phyloP scores from a whole-genome alignment of 1,140 invertebrate species.

The Apolygus lucorum region DNA sequence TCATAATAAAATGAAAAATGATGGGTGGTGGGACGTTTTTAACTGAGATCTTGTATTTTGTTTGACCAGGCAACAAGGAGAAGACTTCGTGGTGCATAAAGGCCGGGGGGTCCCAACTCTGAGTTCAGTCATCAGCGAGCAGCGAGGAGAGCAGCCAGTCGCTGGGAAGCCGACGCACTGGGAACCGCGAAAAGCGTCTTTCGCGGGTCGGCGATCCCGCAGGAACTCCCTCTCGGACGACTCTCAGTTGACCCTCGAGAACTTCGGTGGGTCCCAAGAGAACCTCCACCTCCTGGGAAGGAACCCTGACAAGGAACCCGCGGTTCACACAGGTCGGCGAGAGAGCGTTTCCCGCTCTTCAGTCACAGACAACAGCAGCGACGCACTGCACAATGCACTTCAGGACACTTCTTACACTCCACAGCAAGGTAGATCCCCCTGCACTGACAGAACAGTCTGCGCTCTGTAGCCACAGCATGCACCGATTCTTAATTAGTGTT shows the following conservation, averaged over 20 bases:
- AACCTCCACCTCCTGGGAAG: slow-evolving; percentile 53
- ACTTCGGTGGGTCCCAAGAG: slow-evolving; percentile 66
- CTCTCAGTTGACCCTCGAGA: slow-evolving; percentile 79
- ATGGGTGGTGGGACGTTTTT: background rate
- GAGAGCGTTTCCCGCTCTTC: slow-evolving; percentile 24
- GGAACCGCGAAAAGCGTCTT: slow-evolving; percentile 60
- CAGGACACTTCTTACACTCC: slow-evolving; percentile 24
- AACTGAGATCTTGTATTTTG: background rate
- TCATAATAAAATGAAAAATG: background rate
- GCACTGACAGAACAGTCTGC: too few species aligned
- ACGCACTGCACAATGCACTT: slow-evolving; percentile 28
- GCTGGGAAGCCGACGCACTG: slow-evolving; percentile 77
- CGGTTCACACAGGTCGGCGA: slow-evolving; percentile 40
- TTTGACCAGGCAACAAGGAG: slow-evolving; percentile 38
- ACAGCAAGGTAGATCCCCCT: slow-evolving; percentile 3
- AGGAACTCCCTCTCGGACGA: slow-evolving; percentile 78
- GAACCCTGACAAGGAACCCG: slow-evolving; percentile 69
- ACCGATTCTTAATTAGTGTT: too few species aligned
- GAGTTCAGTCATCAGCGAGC: slow-evolving; percentile 49
- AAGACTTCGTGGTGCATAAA: slow-evolving; percentile 72
- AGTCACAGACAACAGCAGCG: slow-evolving; percentile 29
- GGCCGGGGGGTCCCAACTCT: slow-evolving; percentile 68
- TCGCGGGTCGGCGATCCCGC: slow-evolving; percentile 69
- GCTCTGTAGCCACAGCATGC: too few species aligned
- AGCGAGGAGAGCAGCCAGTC: slow-evolving; percentile 44